Evolutionary conservation across 2,113 vertebrate genomes (phyloP), one percentile per base, ranked within the genome.

Genomic region (Mirza zaza): DNA sequence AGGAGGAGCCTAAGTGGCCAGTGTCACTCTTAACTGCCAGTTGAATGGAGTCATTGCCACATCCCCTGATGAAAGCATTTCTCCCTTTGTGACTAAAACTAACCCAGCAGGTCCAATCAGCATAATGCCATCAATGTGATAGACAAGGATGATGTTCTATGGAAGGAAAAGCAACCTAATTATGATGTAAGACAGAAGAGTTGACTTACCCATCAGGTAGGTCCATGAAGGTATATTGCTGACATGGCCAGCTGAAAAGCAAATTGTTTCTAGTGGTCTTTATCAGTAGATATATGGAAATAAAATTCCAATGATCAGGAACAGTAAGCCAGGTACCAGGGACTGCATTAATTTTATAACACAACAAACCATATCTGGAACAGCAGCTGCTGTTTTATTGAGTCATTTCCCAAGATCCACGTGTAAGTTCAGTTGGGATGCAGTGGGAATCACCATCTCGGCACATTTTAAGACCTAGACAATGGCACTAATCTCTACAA

Each of bases 371-470:
- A 42, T 23, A 52, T 32, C 73, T 61, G 21, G 14, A 92, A 29
- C 0, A 27, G 3, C 25, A 83, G 25, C 3, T 42, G 6, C 11
- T 23, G 1, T 11, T 23, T 12, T 6, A 6, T 15, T 50, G 11
- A 32, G 29, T 52, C 42, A 34, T 34, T 63, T 9, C 6, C 36
- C 32, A 42, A 79, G 25, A 57, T 1, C 1, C 29, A 6, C 17
- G 6, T 45, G 6, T 20, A 27, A 20, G 27, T 34, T 20, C 2
- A 42, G 11, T 0, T 10, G 32, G 14, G 34, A 27, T 76, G 3
- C 48, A 3, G 13, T 13, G 13, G 15, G 21, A 70, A 45, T 50
- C 13, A 10, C 39, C 9, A 32, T n/a, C 42, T 32, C 11, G 23
- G 32, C 4, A 42, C 73, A 2, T 76, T 45, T 76, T 29, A 52